Evolutionary conservation across 92 coral and sea anemone genomes (phyloP).

Genomic region (Phenganax stokvisi): DNA sequence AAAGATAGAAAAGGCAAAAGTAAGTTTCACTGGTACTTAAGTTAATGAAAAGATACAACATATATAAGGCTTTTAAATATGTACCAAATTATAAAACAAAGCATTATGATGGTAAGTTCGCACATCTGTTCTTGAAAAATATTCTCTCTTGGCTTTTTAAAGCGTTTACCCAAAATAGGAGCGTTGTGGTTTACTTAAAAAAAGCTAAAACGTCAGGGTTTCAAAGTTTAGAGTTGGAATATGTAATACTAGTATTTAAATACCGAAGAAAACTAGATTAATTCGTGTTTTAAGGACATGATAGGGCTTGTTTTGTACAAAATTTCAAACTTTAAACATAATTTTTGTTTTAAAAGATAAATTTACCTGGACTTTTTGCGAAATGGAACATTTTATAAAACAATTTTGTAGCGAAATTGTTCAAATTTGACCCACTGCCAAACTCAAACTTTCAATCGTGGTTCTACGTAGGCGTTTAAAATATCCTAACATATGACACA

Average conservation of each 20-base stretch:
- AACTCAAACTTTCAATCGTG: not conserved
- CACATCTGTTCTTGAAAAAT: too few relatives aligned
- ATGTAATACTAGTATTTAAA: too few relatives aligned
- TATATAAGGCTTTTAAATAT: not conserved
- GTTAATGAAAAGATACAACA: not conserved
- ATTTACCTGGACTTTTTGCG: not conserved
- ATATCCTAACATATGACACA: not conserved
- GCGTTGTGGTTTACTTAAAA: too few relatives aligned
- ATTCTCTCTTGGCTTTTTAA: too few relatives aligned
- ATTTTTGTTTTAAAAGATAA: not conserved
- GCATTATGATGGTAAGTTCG: too few relatives aligned
- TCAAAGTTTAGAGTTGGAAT: too few relatives aligned
- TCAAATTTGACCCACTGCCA: not conserved
- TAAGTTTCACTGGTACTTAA: not conserved
- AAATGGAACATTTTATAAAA: not conserved
- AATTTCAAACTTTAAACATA: not conserved
- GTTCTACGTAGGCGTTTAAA: conserved; percentile 5
- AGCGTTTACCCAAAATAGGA: not conserved
- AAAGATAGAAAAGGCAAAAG: conserved; percentile 38
- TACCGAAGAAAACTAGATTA: not conserved
- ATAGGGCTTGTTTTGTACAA: not conserved
- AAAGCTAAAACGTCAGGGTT: too few relatives aligned
- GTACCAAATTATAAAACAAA: not conserved
- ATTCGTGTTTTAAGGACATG: not conserved
- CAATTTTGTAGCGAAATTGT: not conserved